Evolutionary conservation across 2,113 vertebrate species (phyloP), one percentile per base, ranked within the genome.

Genomic region (Tylochromis polylepis): DNA sequence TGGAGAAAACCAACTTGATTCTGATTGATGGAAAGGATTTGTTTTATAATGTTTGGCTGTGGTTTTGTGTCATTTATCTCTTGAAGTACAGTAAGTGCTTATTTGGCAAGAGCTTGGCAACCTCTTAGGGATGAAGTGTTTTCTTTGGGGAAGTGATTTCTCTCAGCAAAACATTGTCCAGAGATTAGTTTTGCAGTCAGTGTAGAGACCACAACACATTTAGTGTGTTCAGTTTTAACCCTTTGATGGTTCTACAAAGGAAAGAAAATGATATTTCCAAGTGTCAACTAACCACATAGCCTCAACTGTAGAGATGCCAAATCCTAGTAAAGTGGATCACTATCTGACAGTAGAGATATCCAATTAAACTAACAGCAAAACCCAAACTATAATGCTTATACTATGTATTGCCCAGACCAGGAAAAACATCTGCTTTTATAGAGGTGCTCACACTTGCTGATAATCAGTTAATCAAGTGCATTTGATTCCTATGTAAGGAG

Each of bases 71-170:
- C 70, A 84, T 93, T 92, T 93, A 92, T 95, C 92, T 89, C 89
- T 82, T 79, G 22, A 70, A 91, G 83, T 87, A 88, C 90, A 89
- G 91, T 94, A 91, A 95, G 95, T 95, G 95, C 92, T 95, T 94
- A 94, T 95, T 95, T 96, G 95, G 95, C 94, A 95, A 89, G 79
- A 85, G 87, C 87, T 65, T 79, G 82, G 81, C 85, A 89, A 84
- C 80, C 85, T 89, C 81, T 94, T 88, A 88, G 70, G 65, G 82
- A 92, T 88, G 82, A 94, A 93, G 90, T 87, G 86, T 90, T 94
- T 93, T 87, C 88, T 92, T 93, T 92, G 46, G 80, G 85, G 43
- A 91, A 91, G 85, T 82, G 81, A 88, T 90, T 88, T 87, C 75
- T 87, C 81, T 43, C 18, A 88, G 80, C 51, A 93, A 85, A 90